phyloP scores from a whole-genome alignment of 2,113 vertebrate species.

The Tragulus kanchil region DNA sequence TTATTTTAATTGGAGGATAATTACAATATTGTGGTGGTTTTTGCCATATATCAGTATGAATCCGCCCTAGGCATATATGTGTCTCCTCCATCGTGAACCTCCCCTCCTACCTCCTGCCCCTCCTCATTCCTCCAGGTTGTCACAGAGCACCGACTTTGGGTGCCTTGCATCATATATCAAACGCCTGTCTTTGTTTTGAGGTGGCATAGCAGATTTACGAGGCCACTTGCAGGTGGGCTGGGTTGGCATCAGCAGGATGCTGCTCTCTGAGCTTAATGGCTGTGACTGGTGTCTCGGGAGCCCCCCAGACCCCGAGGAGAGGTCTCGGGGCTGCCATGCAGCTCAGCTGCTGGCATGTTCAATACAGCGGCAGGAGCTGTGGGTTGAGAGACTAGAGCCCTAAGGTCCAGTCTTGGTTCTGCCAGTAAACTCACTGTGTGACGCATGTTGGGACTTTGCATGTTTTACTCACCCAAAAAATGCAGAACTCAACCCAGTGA shows the following conservation, averaged over 20 bases:
- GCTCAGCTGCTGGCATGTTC: no score
- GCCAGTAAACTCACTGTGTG: not conserved
- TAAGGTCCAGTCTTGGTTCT: not conserved
- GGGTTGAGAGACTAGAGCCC: not conserved
- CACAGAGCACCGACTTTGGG: not conserved
- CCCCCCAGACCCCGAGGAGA: not conserved
- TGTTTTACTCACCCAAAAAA: not conserved
- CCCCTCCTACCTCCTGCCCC: not conserved
- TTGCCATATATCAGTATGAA: not conserved
- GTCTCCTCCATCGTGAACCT: not conserved
- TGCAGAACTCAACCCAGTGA: not conserved
- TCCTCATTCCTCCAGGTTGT: not conserved
- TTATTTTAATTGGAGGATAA: not conserved
- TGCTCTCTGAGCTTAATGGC: not conserved
- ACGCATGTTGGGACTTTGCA: not conserved
- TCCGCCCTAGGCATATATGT: not conserved
- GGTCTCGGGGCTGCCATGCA: no score
- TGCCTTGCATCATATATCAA: not conserved
- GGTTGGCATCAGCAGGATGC: not conserved
- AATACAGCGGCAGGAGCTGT: not conserved
- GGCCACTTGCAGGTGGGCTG: not conserved
- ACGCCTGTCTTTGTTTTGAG: not conserved
- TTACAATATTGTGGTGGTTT: not conserved
- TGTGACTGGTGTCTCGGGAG: not conserved
- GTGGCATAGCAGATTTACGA: not conserved